Base-by-base conservation (phyloP, 2,888 invertebrate genomes). In the Thecophora atra region DNA sequence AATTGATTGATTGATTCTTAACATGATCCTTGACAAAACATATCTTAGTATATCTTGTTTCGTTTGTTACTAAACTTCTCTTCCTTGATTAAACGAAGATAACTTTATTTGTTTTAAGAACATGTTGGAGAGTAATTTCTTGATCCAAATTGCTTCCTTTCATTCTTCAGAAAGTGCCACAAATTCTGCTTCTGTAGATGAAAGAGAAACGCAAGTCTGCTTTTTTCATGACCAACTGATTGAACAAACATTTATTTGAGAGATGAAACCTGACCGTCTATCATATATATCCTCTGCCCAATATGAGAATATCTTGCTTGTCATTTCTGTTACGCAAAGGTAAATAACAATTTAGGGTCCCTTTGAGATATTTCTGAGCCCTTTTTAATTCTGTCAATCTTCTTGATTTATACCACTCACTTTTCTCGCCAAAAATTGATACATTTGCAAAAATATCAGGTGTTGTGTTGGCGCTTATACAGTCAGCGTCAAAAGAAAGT, bases 201-300 rank as follows among this genome's bases (percentile, higher is more conserved):
- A 78, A 74, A 70, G 76, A n/a, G 80, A 72, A 0, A 78, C 76
- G 42, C 72, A 76, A 5, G 70, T 73, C 76, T 83, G 82, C 51
- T 80, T 81, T 13, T 73, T 58, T 52, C 79, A 78, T 21, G 70
- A 54, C 82, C 83, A 82, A 67, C 76, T 79, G 3, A 82, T 77
- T 8, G 77, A 44, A 47, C 75, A 77, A 19, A 73, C 75, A 64
- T 71, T 71, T 8, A 74, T 51, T 2, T 21, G 30, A 30, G 74
- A 76, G 56, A 82, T 6, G 28, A 77, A 79, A 13, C 82, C 81
- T 60, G 78, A 81, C 70, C 81, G 81, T 47, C 81, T 58, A 44
- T 78, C 76, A 30, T 30, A 13, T 65, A 72, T 70, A 67, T 81
- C 8, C 30, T 8, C 30, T 8, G 30, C 30, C 30, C 30, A 30